phyloP scores from a whole-genome alignment of 2,797 vertebrate species.

The Alcedo quadribrachys region DNA sequence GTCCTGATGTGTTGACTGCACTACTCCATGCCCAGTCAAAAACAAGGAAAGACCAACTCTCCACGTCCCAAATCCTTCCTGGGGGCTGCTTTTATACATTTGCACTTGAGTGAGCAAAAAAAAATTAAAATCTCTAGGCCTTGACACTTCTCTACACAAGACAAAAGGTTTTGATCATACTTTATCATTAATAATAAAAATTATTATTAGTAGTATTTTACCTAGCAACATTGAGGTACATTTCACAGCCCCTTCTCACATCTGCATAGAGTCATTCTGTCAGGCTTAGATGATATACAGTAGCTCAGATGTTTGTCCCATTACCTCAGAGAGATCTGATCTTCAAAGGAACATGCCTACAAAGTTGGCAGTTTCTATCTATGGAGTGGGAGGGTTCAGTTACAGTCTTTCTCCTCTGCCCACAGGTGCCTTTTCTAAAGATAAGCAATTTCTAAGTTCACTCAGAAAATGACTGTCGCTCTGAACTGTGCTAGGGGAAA shows the following conservation, averaged over 20 bases:
- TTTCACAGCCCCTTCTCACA: background rate
- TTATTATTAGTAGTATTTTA: constrained; percentile 12
- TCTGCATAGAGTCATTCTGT: background rate
- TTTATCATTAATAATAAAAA: background rate
- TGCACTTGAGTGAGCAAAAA: background rate
- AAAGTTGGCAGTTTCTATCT: constrained; percentile 7
- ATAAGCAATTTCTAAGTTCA: background rate
- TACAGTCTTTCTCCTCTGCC: constrained; percentile 7
- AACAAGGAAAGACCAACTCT: background rate
- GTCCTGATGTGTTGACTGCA: background rate
- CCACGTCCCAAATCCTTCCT: background rate
- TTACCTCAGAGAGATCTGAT: constrained; percentile 7
- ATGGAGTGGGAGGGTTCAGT: background rate
- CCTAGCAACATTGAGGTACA: background rate
- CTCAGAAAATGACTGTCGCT: background rate
- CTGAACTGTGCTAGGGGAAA: constrained; percentile 1
- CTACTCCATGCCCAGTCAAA: background rate
- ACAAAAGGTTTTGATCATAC: background rate
- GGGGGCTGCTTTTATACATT: background rate
- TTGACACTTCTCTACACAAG: background rate
- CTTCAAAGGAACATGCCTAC: constrained; percentile 20
- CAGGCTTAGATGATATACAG: background rate
- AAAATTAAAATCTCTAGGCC: background rate
- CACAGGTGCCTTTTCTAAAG: background rate
- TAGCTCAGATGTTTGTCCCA: constrained; percentile 5